A percentile compares a stretch with the other conserved stretches of the same genome.
phyloP scores from a whole-genome alignment of 2,113 vertebrate genomes.

The Sorex araneus region DNA sequence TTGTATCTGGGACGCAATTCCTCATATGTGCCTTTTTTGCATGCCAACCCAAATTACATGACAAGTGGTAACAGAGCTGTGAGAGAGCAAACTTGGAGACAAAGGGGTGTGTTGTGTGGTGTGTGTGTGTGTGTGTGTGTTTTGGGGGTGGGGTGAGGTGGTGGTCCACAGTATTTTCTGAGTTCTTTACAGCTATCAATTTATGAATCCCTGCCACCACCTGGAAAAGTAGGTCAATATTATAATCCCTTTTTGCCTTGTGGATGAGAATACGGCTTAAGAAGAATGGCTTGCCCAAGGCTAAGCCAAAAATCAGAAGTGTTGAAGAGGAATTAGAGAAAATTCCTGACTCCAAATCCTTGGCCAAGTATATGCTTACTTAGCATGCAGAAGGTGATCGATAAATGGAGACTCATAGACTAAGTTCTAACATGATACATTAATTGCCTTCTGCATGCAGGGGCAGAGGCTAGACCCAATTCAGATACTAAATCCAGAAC shows the following conservation, averaged over 20 bases:
- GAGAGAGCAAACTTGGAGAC: neutral
- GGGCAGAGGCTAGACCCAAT: neutral
- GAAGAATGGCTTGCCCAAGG: slow-evolving; percentile 76
- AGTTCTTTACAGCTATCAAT: slow-evolving; percentile 63
- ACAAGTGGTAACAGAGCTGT: neutral
- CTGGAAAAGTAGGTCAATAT: slow-evolving; percentile 77
- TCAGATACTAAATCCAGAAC: neutral
- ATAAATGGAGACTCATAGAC: slow-evolving; percentile 4
- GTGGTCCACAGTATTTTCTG: slow-evolving; percentile 17
- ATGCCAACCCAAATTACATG: neutral
- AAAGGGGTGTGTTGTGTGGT: neutral
- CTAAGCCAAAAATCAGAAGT: slow-evolving; percentile 61
- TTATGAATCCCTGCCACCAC: slow-evolving; percentile 58
- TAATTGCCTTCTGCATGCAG: neutral
- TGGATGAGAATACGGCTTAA: slow-evolving; percentile 73
- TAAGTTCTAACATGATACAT: neutral
- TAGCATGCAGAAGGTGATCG: slow-evolving; percentile 59
- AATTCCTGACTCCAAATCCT: slow-evolving; percentile 40
- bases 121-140: no score
- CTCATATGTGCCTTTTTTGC: neutral
- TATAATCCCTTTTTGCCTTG: slow-evolving; percentile 52
- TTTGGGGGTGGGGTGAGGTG: no score
- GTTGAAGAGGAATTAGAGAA: slow-evolving; percentile 46
- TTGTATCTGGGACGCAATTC: neutral
- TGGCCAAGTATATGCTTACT: slow-evolving; percentile 47